phyloP scores from a whole-genome alignment of 2,888 invertebrate genomes.

The Agriopis leucophaearia region DNA sequence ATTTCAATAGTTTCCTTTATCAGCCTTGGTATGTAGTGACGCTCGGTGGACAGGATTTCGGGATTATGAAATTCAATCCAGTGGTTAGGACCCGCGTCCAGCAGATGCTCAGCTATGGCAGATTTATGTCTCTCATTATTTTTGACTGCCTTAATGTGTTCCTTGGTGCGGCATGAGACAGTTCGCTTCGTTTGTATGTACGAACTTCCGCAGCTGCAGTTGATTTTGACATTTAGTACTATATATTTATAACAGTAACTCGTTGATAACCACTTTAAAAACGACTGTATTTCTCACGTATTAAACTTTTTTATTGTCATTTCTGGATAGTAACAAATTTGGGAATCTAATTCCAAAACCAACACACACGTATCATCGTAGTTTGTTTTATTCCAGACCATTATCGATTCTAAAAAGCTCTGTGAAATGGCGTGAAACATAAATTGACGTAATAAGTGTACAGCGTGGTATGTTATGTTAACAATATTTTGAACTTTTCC shows the following conservation, averaged over 20 bases:
- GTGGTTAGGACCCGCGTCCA: too few relatives aligned
- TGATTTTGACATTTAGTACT: constrained; percentile 73
- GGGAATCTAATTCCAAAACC: not conserved
- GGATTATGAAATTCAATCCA: too few relatives aligned
- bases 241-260: constrained; percentile 52
- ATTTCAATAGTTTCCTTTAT: too few relatives aligned
- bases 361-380: not conserved
- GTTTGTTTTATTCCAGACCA: not conserved
- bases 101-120: too few relatives aligned
- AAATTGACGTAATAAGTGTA: not conserved
- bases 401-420: not conserved
- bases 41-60: too few relatives aligned
- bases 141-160: too few relatives aligned
- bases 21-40: too few relatives aligned
- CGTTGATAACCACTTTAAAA: constrained; percentile 19
- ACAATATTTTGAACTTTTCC: not conserved
- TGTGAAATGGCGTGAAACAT: not conserved
- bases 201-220: too few relatives aligned
- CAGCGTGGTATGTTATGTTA: not conserved
- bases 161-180: too few relatives aligned
- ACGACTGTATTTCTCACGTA: not conserved
- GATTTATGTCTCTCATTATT: too few relatives aligned
- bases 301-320: not conserved
- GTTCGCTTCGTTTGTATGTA: too few relatives aligned
- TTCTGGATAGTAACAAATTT: not conserved